Evolutionary conservation across 2,797 vertebrate species (phyloP).

Genomic region (Tokudaia muenninki): DNA sequence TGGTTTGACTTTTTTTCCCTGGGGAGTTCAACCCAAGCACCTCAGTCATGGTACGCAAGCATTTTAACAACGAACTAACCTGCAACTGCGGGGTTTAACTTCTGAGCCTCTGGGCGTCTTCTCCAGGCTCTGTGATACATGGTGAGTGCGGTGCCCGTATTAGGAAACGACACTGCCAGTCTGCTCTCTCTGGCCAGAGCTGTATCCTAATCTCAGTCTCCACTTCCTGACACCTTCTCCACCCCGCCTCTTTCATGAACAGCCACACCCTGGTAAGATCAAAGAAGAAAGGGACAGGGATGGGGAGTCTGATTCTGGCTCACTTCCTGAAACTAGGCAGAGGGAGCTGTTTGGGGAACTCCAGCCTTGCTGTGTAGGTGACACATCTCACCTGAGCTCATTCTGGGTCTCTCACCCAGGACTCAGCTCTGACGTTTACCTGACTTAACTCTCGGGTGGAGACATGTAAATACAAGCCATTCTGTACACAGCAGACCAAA

Average conservation of each 20-base stretch:
- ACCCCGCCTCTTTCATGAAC: neutral
- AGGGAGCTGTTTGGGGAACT: neutral
- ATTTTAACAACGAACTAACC: neutral
- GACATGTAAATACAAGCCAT: neutral
- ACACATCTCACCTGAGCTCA: neutral
- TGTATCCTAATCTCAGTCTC: neutral
- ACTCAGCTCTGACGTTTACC: neutral
- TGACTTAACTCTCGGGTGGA: neutral
- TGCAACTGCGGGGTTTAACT: neutral
- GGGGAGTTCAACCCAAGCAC: neutral
- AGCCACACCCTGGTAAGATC: neutral
- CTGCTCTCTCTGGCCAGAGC: neutral
- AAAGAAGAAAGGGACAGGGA: neutral
- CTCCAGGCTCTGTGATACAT: neutral
- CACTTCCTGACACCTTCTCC: neutral
- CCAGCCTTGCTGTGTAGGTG: neutral
- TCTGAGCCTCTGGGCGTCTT: neutral
- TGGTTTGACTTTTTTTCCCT: neutral
- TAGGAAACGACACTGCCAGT: neutral
- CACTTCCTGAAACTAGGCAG: slow-evolving; percentile 19
- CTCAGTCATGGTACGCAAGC: no score
- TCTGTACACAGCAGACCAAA: neutral
- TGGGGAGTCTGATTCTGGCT: neutral
- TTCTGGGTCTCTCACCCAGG: neutral
- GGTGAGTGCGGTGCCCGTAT: neutral